Evolutionary conservation across 1,140 invertebrate genomes (phyloP).

Genomic region (Hirudo medicinalis): DNA sequence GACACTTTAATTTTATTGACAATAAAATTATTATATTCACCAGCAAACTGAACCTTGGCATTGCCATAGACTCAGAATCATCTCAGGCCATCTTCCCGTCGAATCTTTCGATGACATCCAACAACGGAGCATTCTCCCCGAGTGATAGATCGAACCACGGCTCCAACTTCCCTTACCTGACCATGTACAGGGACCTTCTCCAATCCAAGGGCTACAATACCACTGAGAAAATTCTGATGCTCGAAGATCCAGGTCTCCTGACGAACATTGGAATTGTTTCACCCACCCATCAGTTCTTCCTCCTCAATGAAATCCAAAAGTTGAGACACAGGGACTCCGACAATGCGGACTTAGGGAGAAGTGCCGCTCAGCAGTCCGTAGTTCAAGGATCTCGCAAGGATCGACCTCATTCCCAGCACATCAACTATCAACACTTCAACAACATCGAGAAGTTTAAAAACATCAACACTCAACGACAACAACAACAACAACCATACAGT

Average conservation of each 20-base stretch:
- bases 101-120: background rate
- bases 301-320: slow-evolving; percentile 10
- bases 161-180: background rate
- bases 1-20: no score
- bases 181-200: slow-evolving; percentile 5
- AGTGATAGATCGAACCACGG: background rate
- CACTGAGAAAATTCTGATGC: background rate
- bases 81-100: background rate
- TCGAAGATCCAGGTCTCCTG: slow-evolving; percentile 2
- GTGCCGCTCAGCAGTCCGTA: background rate
- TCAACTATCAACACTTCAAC: background rate
- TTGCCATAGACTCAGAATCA: background rate
- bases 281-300: slow-evolving; percentile 6
- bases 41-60: slow-evolving; percentile 7
- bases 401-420: background rate
- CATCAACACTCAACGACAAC: background rate
- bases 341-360: background rate
- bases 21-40: no score
- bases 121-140: background rate
- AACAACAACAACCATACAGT: background rate
- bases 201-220: background rate
- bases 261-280: background rate
- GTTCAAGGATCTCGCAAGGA: background rate
- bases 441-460: background rate
- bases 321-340: background rate